Percentiles rank a stretch among this genome's conserved stretches.
phyloP scores from a whole-genome alignment of 2,888 invertebrate genomes.

The Platynereis dumerilii region DNA sequence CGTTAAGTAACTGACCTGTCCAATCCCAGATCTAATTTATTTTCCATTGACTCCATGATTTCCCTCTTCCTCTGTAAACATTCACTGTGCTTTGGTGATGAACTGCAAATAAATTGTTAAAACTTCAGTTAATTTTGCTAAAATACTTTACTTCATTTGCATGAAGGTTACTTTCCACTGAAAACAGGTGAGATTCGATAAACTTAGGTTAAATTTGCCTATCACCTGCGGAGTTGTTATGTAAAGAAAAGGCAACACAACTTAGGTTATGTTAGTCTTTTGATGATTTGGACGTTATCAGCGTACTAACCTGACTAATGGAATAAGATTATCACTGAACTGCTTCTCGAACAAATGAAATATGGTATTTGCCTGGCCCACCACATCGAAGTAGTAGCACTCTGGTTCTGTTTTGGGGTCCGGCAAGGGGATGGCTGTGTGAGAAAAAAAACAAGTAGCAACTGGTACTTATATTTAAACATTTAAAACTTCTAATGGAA shows the following conservation, averaged over 20 bases:
- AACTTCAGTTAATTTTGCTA: background rate
- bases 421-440: conserved; percentile 63
- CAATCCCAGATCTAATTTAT: conserved; percentile 79
- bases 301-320: conserved; percentile 82
- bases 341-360: conserved; percentile 92
- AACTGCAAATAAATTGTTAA: conserved; percentile 68
- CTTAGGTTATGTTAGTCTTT: too few relatives aligned
- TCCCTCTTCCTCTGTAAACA: conserved; percentile 85
- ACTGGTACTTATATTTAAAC: background rate
- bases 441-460: conserved; percentile 8
- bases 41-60: conserved; percentile 82
- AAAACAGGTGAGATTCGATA: too few relatives aligned
- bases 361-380: conserved; percentile 89
- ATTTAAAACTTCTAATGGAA: too few relatives aligned
- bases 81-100: conserved; percentile 86
- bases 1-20: conserved; percentile 58
- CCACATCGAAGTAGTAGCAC: conserved; percentile 89
- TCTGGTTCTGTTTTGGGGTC: conserved; percentile 89
- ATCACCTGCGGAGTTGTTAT: too few relatives aligned
- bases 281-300: too few relatives aligned
- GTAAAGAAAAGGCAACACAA: too few relatives aligned
- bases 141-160: too few relatives aligned
- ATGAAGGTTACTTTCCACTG: too few relatives aligned
- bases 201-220: too few relatives aligned
- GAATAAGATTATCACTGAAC: conserved; percentile 86